Evolutionary conservation across 2,888 invertebrate species (phyloP).

Genomic region (Tinea trinotella): DNA sequence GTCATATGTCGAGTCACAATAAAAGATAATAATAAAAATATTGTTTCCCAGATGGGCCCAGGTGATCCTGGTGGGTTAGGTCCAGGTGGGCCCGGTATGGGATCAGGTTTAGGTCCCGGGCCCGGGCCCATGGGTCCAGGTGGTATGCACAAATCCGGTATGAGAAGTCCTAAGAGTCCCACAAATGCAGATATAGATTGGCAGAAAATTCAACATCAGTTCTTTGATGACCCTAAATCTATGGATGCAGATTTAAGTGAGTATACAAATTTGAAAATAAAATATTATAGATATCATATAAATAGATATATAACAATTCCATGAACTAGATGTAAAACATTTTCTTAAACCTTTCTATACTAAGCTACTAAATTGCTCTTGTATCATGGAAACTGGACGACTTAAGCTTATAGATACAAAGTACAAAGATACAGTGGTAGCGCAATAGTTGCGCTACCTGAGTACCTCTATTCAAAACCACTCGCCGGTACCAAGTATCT

Average conservation of each 20-base stretch:
- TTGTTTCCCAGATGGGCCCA: constrained; percentile 50
- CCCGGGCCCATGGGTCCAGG: constrained; percentile 27
- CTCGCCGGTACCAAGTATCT: no score
- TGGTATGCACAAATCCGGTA: constrained; percentile 37
- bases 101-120: constrained; percentile 26
- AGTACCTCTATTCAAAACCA: no score
- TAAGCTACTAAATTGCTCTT: no score
- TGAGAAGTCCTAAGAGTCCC: constrained; percentile 55
- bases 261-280: no score
- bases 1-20: no score
- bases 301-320: no score
- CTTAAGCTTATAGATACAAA: no score
- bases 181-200: constrained; percentile 81
- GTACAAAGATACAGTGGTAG: no score
- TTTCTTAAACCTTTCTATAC: no score
- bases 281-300: no score
- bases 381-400: no score
- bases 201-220: constrained; percentile 92
- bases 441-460: no score
- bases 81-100: constrained; percentile 29
- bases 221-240: constrained; percentile 81
- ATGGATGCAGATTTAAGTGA: constrained; percentile 65
- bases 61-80: constrained; percentile 60
- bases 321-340: not conserved
- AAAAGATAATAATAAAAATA: not conserved